A percentile compares a stretch with the other conserved stretches of the same genome.
Evolutionary conservation across 2,113 vertebrate species (phyloP).

Genomic region (Strigops habroptila): DNA sequence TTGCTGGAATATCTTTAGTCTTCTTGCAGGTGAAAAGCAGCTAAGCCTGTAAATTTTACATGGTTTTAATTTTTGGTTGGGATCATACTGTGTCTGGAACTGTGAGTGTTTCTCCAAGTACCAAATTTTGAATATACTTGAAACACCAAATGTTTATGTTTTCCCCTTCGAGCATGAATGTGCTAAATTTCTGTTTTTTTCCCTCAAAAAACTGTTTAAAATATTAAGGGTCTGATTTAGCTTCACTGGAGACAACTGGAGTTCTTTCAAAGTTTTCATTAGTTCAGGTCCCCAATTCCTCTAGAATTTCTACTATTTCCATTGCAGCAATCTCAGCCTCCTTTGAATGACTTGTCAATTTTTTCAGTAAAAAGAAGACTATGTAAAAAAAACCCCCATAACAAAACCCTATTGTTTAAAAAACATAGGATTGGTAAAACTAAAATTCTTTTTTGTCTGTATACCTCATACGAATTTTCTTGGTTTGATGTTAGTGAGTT

Average conservation of each 20-base stretch:
- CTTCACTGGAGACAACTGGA: neutral
- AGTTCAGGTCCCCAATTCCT: neutral
- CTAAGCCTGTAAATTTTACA: neutral
- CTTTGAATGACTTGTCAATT: neutral
- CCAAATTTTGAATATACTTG: neutral
- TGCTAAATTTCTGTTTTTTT: neutral
- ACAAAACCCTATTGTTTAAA: neutral
- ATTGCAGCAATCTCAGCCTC: neutral
- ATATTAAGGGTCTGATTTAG: neutral
- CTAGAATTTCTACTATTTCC: neutral
- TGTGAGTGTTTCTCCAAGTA: neutral
- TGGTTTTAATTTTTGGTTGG: neutral
- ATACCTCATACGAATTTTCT: neutral
- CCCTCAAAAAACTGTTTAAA: neutral
- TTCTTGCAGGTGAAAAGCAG: neutral
- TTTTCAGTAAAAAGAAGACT: neutral
- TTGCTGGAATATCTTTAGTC: neutral
- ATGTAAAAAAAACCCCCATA: neutral
- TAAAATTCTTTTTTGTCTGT: neutral
- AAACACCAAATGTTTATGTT: slow-evolving; percentile 19
- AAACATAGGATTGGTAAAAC: neutral
- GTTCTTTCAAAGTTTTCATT: neutral
- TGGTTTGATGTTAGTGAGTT: neutral
- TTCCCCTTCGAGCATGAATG: neutral
- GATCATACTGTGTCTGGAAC: neutral